Conservation (phyloP, 2,888 invertebrate genomes). For the Cremastinae sp. region DNA sequence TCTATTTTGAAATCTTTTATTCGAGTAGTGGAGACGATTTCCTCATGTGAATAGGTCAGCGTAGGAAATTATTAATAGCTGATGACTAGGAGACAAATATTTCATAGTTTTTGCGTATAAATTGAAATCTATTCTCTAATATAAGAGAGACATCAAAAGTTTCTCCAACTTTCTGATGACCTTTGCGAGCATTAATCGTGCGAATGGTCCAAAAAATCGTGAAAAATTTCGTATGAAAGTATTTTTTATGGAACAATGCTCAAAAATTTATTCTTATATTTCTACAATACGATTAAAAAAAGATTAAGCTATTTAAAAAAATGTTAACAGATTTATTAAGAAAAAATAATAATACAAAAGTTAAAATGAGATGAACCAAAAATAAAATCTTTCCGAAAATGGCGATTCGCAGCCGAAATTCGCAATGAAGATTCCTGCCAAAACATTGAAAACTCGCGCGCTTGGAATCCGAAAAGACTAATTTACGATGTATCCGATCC, state of each 20-base stretch:
- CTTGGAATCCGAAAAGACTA: conserved; percentile 74
- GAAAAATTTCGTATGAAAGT: conserved; percentile 44
- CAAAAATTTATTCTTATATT: too few relatives aligned
- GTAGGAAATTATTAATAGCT: too few relatives aligned
- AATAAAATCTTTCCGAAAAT: conserved; percentile 16
- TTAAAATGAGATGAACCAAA: too few relatives aligned
- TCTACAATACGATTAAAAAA: too few relatives aligned
- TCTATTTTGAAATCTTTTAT: too few relatives aligned
- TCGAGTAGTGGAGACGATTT: too few relatives aligned
- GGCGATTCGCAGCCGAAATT: conserved; percentile 14
- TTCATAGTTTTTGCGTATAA: conserved; percentile 8
- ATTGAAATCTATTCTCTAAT: conserved; percentile 23
- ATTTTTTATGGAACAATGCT: too few relatives aligned
- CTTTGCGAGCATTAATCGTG: conserved; percentile 25
- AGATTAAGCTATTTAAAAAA: too few relatives aligned
- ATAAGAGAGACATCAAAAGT: conserved; percentile 25
- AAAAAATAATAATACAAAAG: too few relatives aligned
- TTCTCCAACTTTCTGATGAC: conserved; percentile 43
- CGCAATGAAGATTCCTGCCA: conserved; percentile 33
- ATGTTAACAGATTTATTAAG: background rate
- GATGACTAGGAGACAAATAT: conserved; percentile 41
- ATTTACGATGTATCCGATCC: conserved; percentile 73
- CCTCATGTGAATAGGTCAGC: too few relatives aligned
- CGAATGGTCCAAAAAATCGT: conserved; percentile 46
- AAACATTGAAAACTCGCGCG: conserved; percentile 74